Evolutionary conservation across 1,140 invertebrate genomes (phyloP), one percentile per base, ranked within the genome.

Genomic region (Caenorhabditis elegans): DNA sequence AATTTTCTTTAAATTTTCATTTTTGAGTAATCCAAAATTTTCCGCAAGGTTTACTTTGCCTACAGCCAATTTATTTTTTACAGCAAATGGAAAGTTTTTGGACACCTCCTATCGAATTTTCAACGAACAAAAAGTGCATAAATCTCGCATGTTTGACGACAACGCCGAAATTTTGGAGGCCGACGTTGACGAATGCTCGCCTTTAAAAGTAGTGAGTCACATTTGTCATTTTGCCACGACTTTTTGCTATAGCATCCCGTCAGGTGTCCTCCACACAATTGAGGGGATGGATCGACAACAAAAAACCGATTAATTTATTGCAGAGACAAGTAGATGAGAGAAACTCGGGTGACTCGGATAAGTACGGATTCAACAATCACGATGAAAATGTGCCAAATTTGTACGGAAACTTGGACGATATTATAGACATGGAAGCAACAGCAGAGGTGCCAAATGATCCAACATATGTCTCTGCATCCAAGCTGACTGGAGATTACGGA

Each of bases 41-140:
- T 5, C 39, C 15, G 39, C 39, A n/a, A n/a, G 39, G 6, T 43
- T 15, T 43, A 8, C 39, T 5, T 43, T 43, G 39, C 5, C 15
- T 8, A 8, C 39, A 43, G 5, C 3, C 26, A 34, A 34, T 36
- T 3, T 24, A 26, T 43, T 76, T 84, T 43, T 46, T 82, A 26
- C 84, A 76, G 83, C 83, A 19, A 85, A 85, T 22, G 84, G 84
- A 26, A 85, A 85, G 65, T 85, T 85, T 65, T 36, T 85, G 65
- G 84, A 85, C 53, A 85, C 84, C 3, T 85, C 84, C 6, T 82
- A 85, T 48, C 47, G 83, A 34, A 85, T 85, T 53, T 85, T 85
- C 83, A 85, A 85, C 82, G 83, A 85, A 65, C 84, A 85, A 46
- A 78, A 82, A 43, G 75, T 85, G 17, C 84, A 85, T 26, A 83